A percentile compares a stretch with the other conserved stretches of the same genome.
Evolutionary conservation across 2,797 vertebrate genomes (phyloP).

Genomic region (Melanotaenia nigrans): DNA sequence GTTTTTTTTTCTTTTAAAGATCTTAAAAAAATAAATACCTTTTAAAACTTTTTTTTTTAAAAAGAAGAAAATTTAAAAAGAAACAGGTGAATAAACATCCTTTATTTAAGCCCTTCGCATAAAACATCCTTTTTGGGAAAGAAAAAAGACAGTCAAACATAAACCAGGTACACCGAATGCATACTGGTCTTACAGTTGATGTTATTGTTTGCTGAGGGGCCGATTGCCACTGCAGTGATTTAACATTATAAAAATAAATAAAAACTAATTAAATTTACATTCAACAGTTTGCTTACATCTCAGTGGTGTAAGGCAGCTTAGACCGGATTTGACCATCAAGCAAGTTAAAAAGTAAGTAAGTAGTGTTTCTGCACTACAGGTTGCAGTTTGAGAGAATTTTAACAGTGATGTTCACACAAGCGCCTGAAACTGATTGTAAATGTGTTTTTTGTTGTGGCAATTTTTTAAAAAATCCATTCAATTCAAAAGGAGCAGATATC

Average conservation of each 20-base stretch:
- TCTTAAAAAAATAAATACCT: no score
- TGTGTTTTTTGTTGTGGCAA: background rate
- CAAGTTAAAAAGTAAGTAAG: no score
- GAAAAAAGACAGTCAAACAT: no score
- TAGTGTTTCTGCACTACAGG: background rate
- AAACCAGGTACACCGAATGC: background rate
- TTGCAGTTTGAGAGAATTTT: background rate
- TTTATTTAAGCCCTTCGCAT: no score
- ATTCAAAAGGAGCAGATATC: background rate
- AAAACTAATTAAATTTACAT: no score
- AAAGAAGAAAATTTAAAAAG: no score
- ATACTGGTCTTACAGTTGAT: background rate
- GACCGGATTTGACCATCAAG: background rate
- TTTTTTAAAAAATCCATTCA: background rate
- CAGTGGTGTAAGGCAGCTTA: background rate
- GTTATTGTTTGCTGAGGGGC: background rate
- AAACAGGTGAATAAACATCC: no score
- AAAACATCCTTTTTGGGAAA: no score
- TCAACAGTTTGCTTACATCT: background rate
- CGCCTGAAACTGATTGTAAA: background rate
- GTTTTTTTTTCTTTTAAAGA: no score
- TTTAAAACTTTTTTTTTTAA: no score
- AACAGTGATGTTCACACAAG: background rate
- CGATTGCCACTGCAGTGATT: background rate
- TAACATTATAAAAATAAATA: background rate